Conservation (phyloP, 2,888 invertebrate genomes). For the Netelia inedita region DNA sequence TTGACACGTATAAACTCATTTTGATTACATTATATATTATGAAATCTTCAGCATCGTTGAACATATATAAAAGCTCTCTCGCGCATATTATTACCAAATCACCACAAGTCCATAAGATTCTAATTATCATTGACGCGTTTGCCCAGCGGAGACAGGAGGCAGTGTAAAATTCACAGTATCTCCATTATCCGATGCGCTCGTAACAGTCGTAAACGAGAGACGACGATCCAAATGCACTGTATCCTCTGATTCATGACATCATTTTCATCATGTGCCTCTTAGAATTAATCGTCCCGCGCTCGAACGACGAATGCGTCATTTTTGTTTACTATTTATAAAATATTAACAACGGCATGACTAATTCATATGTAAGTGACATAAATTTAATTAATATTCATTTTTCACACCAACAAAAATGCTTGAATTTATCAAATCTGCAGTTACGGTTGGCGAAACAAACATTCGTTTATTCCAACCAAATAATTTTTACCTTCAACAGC, state of each 20-base stretch:
- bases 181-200: conserved; percentile 33
- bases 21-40: conserved; percentile 52
- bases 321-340: background rate
- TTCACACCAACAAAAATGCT: no score
- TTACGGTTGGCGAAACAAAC: no score
- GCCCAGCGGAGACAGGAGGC: conserved; percentile 31
- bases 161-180: conserved; percentile 52
- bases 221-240: conserved; percentile 27
- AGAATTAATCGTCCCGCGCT: conserved; percentile 25
- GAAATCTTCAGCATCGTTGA: conserved; percentile 26
- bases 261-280: conserved; percentile 47
- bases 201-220: conserved; percentile 16
- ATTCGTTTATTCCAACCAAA: no score
- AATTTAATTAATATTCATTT: no score
- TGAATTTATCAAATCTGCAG: no score
- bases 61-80: conserved; percentile 47
- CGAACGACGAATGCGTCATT: background rate
- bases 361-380: no score
- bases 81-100: background rate
- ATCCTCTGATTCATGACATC: conserved; percentile 14
- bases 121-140: conserved; percentile 43
- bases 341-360: background rate
- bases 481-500: no score
- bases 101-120: conserved; percentile 18
- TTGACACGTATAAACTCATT: conserved; percentile 37